phyloP scores from a whole-genome alignment of 2,888 invertebrate genomes.

The Cremastinae sp. region DNA sequence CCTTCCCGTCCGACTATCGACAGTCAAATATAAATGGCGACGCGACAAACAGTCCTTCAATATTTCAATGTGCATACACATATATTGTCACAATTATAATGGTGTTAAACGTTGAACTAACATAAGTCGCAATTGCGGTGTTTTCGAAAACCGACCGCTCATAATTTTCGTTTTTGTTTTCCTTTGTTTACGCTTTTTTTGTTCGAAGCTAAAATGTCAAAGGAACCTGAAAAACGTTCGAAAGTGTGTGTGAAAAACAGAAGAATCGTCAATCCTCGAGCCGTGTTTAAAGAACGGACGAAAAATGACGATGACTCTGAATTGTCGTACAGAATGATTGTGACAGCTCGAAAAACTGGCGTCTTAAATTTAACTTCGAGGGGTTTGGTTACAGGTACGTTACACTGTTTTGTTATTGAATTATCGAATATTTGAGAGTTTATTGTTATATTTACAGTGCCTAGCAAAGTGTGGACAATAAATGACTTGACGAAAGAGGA shows the following conservation, averaged over 20 bases:
- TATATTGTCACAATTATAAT: background rate
- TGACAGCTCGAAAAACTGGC: conserved; percentile 90
- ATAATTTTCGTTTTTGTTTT: background rate
- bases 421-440: too few relatives aligned
- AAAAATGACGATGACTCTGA: conserved; percentile 86
- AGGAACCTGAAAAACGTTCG: conserved; percentile 27
- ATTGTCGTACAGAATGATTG: conserved; percentile 86
- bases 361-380: conserved; percentile 89
- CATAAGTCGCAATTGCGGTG: conserved; percentile 37
- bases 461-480: conserved; percentile 87
- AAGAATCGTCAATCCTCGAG: conserved; percentile 65
- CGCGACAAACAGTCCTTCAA: background rate
- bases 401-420: conserved; percentile 40
- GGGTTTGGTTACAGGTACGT: conserved; percentile 87
- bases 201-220: conserved; percentile 20
- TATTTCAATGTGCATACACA: background rate
- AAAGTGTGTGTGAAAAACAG: conserved; percentile 64
- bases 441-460: conserved; percentile 82
- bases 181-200: background rate
- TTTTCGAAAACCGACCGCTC: background rate
- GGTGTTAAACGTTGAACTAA: background rate
- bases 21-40: conserved; percentile 47
- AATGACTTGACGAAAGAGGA: conserved; percentile 85
- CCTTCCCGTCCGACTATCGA: conserved; percentile 28
- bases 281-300: conserved; percentile 88